Percentiles rank a stretch among this genome's conserved stretches.
Conservation (phyloP, 2,888 invertebrate genomes). For the Drosophila mayaguana region DNA sequence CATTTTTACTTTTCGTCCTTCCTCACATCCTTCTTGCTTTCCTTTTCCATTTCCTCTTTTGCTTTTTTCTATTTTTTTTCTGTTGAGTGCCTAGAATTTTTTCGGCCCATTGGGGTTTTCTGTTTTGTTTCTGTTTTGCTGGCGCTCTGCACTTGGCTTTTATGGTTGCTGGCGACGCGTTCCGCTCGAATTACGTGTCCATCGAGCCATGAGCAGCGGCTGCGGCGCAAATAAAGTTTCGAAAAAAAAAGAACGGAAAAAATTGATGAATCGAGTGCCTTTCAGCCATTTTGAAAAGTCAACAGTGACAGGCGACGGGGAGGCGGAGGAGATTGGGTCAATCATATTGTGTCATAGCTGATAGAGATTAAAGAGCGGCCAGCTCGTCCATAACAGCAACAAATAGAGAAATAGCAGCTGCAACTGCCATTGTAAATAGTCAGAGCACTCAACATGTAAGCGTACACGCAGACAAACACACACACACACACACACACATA, state of each 20-base stretch:
- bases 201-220: conserved; percentile 66
- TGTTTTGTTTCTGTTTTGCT: conserved; percentile 11
- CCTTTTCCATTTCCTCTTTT: conserved; percentile 2
- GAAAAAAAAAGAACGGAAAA: conserved; percentile 15
- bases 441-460: conserved; percentile 51
- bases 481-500: background rate
- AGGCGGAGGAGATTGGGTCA: conserved; percentile 20
- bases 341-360: conserved; percentile 80
- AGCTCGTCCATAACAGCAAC: too few species aligned
- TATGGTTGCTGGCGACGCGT: conserved; percentile 73
- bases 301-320: background rate
- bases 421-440: conserved; percentile 78
- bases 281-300: conserved; percentile 67
- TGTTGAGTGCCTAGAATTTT: background rate
- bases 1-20: conserved; percentile 43
- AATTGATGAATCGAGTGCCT: background rate
- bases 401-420: conserved; percentile 54
- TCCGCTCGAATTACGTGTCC: conserved; percentile 78
- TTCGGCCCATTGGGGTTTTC: conserved; percentile 7
- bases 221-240: conserved; percentile 68
- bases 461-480: conserved; percentile 8
- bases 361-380: conserved; percentile 45
- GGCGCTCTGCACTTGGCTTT: conserved; percentile 68
- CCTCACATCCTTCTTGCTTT: background rate
- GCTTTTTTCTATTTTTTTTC: background rate